phyloP scores from a whole-genome alignment of 2,113 vertebrate species.

The Dipodomys ordii region DNA sequence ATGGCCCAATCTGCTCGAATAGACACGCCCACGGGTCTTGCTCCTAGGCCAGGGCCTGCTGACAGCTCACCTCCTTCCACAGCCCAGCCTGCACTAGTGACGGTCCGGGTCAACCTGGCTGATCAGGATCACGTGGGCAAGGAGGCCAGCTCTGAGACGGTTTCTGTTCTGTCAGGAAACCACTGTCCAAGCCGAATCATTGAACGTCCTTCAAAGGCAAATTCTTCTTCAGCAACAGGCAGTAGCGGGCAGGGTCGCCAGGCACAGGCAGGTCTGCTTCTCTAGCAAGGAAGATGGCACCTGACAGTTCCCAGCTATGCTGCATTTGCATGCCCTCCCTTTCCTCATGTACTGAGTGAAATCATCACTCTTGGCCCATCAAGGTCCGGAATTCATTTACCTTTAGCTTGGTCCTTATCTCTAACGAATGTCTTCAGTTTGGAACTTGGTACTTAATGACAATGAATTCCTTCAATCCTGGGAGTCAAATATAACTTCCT shows the following conservation, averaged over 20 bases:
- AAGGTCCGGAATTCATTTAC: not conserved
- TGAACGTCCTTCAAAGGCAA: not conserved
- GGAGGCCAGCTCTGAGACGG: not conserved
- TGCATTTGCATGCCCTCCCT: not conserved
- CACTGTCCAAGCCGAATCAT: not conserved
- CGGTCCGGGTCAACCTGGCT: too few relatives aligned
- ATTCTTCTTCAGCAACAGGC: not conserved
- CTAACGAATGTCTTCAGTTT: not conserved
- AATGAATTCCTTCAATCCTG: not conserved
- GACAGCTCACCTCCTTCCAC: not conserved
- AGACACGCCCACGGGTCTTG: not conserved
- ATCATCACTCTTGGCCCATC: not conserved
- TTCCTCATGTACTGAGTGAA: not conserved
- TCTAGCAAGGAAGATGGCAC: not conserved
- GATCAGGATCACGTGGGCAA: too few relatives aligned
- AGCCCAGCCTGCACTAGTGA: too few relatives aligned
- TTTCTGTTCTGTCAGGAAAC: not conserved
- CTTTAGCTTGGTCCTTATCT: too few relatives aligned
- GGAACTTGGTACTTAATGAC: too few relatives aligned
- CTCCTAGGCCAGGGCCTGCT: not conserved
- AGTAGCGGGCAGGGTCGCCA: fast-evolving
- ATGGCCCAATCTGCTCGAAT: not conserved
- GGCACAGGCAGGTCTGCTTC: not conserved
- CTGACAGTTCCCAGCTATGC: not conserved
- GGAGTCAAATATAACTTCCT: not conserved